Evolutionary conservation across 2,797 vertebrate species (phyloP), one percentile per base, ranked within the genome.

Genomic region (Crypturellus tataupa): DNA sequence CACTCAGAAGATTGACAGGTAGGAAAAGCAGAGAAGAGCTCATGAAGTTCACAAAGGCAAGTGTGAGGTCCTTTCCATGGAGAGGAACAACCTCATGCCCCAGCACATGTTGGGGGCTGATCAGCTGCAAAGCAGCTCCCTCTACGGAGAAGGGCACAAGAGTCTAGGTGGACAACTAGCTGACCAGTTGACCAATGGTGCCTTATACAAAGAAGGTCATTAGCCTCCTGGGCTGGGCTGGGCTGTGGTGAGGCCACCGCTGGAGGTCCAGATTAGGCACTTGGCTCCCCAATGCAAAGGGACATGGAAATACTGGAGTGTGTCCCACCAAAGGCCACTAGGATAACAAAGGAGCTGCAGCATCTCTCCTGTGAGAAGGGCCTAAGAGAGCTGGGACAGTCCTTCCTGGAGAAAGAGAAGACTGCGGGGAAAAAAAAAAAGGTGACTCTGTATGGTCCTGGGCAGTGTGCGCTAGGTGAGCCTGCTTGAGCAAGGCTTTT

Each of bases 401-500:
- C 81, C 39, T 33, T 8, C 12, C 9, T 24, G 4, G 63, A 39
- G 33, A 71, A 75, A 75, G n/a, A 39, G 33, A 71, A 71, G 29
- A 35, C 12, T 84, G 6, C 23, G 13, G 8, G 8, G 4, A 44
- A 44, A 47, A 23, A 23, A 12, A 24, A 24, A 49, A 46, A 46
- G 9, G 2, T 6, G 44, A 5, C 3, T 49, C 31, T 14, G 55
- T 5, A 49, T 3, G 23, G 1, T 11, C 9, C 60, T 10, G 7
- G 70, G 12, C 23, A 83, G n/a, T 1, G 1, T 73, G 8, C 17
- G 78, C 33, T 33, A 81, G 19, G 21, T 73, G 24, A 49, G 31
- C 18, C 9, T 62, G 18, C 4, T 59, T 39, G 55, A 44, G 33
- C 19, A 46, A 27, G 59, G 5, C 5, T 2, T 53, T 14, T 9